Conservation (phyloP, 35 echinoderm and acorn worm genomes). For the Diadema setosum region DNA sequence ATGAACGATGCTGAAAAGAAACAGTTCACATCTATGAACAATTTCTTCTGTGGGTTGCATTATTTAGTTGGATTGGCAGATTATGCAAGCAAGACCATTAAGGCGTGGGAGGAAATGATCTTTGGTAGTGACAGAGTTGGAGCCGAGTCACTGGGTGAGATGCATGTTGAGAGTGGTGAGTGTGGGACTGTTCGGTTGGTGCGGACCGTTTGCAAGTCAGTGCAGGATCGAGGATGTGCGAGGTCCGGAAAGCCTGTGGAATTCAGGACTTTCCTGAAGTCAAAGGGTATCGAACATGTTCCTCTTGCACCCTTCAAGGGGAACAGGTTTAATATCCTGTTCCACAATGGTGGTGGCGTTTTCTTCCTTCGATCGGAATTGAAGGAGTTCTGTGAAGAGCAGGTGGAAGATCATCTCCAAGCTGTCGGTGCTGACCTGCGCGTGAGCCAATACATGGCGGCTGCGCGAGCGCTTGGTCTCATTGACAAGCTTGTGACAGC, state of each 20-base stretch:
- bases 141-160: not conserved
- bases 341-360: constrained; percentile 10
- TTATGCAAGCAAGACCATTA: constrained; percentile 14
- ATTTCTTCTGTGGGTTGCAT: constrained; percentile 82
- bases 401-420: not conserved
- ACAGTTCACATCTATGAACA: constrained; percentile 24
- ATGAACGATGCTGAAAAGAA: constrained; percentile 13
- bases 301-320: not conserved
- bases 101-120: constrained; percentile 54
- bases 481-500: not conserved
- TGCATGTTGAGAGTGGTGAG: not conserved
- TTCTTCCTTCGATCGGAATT: not conserved
- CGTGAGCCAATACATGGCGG: constrained; percentile 3
- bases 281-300: not conserved
- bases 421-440: constrained; percentile 36
- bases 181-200: constrained; percentile 57
- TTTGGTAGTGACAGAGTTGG: constrained; percentile 28
- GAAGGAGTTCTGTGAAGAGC: not conserved
- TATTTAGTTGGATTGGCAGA: constrained; percentile 69
- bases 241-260: constrained; percentile 55
- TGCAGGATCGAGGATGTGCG: constrained; percentile 44
- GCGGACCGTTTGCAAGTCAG: constrained; percentile 36
- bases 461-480: not conserved
- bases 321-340: not conserved
- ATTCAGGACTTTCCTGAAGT: constrained; percentile 25